Evolutionary conservation across 2,113 vertebrate genomes (phyloP).

Genomic region (Oreochromis aureus): DNA sequence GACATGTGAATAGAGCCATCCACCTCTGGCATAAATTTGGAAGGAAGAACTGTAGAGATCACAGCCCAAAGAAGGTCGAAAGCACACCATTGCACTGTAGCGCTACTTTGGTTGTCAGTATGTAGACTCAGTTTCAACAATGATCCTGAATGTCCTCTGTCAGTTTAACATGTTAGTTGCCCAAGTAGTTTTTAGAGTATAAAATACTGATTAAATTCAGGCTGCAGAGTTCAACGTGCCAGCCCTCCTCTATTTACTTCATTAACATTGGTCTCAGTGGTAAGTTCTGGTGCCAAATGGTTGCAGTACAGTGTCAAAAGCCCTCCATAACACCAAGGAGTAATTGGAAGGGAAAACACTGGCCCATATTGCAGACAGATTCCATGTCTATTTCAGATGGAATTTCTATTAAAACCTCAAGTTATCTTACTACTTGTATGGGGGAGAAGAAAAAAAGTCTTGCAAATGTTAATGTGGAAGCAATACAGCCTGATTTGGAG

Average conservation of each 20-base stretch:
- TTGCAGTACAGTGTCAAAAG: background rate
- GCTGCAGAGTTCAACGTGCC: background rate
- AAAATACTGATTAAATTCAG: slow-evolving; percentile 15
- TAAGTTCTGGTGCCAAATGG: slow-evolving; percentile 4
- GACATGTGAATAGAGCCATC: background rate
- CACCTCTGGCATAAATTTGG: background rate
- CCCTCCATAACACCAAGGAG: background rate
- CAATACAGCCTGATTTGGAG: background rate
- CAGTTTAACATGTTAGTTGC: background rate
- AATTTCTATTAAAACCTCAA: background rate
- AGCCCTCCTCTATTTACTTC: slow-evolving; percentile 18
- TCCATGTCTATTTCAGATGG: background rate
- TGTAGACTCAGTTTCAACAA: background rate
- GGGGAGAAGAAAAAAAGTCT: background rate
- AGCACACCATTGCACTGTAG: background rate
- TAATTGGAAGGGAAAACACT: background rate
- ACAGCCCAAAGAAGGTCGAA: background rate
- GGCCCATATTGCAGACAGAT: background rate
- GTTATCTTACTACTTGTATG: background rate
- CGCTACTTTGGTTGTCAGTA: background rate
- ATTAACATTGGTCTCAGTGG: slow-evolving; percentile 22
- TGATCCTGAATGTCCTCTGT: background rate
- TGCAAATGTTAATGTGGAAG: background rate
- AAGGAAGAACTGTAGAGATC: background rate
- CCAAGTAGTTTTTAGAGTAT: background rate